Percentiles rank a stretch among this genome's conserved stretches.
Conservation (phyloP, 2,113 vertebrate genomes). For the Atractosteus spatula region DNA sequence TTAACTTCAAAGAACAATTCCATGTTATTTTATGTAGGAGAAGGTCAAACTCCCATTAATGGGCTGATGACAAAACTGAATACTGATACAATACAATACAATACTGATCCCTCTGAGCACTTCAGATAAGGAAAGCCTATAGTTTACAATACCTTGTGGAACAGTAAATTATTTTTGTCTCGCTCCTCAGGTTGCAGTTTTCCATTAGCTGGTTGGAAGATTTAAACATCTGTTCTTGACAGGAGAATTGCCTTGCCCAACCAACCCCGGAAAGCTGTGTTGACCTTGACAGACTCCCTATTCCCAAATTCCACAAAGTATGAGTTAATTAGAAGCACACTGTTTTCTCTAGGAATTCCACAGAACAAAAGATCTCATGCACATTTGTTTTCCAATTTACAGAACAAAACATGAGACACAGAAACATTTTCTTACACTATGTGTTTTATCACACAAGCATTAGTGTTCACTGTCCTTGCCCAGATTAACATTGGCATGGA, state of each 20-base stretch:
- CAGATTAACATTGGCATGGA: no score
- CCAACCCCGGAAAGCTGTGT: background rate
- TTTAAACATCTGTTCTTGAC: constrained; percentile 14
- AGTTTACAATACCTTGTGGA: no score
- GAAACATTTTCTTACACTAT: no score
- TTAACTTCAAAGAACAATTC: no score
- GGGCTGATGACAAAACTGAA: no score
- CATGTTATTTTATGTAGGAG: no score
- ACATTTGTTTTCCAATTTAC: background rate
- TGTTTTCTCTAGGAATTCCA: background rate
- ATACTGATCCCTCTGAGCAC: background rate
- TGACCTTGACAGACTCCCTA: background rate
- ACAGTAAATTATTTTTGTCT: background rate
- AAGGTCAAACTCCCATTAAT: no score
- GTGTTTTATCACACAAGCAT: no score
- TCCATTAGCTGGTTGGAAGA: constrained; percentile 7
- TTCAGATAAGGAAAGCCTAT: background rate
- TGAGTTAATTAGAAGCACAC: constrained; percentile 9
- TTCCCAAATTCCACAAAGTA: background rate
- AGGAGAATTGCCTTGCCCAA: background rate
- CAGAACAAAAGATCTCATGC: background rate
- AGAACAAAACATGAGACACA: background rate
- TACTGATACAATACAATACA: no score
- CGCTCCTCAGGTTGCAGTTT: background rate
- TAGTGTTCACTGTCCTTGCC: no score